These are phyloP conservation scores for Lacanobia oleracea DNA, from an alignment of 2,888 invertebrate species.

Conservation along the genomic window DNA sequence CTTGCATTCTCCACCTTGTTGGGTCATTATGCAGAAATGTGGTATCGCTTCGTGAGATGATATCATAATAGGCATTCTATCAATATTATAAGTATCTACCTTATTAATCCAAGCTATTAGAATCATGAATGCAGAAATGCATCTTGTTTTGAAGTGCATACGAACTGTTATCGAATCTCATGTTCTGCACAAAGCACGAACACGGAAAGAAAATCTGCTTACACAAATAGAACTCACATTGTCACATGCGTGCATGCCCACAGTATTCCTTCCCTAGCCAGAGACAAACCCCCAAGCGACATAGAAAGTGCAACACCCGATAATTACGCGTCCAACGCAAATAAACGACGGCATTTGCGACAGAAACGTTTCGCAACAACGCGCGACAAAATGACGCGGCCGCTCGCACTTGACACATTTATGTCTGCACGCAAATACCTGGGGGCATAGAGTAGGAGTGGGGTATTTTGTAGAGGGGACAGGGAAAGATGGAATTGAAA, in stretches of 20 bases:
- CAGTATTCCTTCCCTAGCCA: constrained; percentile 3
- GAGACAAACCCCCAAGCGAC: constrained; percentile 1
- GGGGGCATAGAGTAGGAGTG: constrained; percentile 57
- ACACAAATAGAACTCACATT: constrained; percentile 19
- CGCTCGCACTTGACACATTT: constrained; percentile 77
- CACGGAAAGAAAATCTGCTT: not conserved
- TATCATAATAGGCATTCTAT: not conserved
- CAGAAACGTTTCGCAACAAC: constrained; percentile 56
- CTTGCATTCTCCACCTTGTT: no score
- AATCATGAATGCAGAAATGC: no score
- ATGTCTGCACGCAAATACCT: constrained; percentile 67
- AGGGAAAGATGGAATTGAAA: not conserved
- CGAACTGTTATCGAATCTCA: not conserved
- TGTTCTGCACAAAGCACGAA: not conserved
- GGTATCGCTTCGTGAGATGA: not conserved
- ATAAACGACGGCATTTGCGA: constrained; percentile 60
- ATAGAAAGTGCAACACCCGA: constrained; percentile 59
- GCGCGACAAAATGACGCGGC: constrained; percentile 66
- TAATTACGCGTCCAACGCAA: constrained; percentile 57
- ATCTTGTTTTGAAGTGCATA: no score
- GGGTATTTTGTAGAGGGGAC: constrained; percentile 31
- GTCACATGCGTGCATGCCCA: constrained; percentile 17
- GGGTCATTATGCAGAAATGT: not conserved
- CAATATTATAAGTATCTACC: no score
- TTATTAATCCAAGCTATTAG: no score